phyloP scores from a whole-genome alignment of 2,113 vertebrate species.

The Mystacornis crossleyi region DNA sequence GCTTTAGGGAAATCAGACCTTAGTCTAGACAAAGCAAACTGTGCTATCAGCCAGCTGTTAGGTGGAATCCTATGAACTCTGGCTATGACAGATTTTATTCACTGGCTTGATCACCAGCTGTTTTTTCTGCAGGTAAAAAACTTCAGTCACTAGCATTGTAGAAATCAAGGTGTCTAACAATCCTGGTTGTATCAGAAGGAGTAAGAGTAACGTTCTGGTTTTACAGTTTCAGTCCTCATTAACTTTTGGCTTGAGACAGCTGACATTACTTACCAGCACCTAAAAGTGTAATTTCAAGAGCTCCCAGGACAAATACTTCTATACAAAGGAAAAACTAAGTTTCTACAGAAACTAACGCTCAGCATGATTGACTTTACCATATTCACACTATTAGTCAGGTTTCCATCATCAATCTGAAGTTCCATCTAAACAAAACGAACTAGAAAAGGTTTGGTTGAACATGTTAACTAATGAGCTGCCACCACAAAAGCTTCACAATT shows the following conservation, averaged over 20 bases:
- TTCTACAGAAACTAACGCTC: background rate
- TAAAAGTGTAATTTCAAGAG: background rate
- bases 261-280: constrained; percentile 42
- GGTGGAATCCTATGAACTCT: background rate
- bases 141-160: background rate
- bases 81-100: background rate
- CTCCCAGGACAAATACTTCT: background rate
- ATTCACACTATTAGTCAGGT: background rate
- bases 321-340: background rate
- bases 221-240: background rate
- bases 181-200: background rate
- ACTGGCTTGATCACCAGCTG: background rate
- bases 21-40: constrained; percentile 26
- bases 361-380: background rate
- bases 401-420: background rate
- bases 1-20: background rate
- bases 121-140: background rate
- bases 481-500: background rate
- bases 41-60: background rate
- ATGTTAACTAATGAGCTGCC: background rate
- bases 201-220: background rate
- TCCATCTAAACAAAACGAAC: background rate
- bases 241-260: background rate
- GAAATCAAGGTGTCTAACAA: background rate
- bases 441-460: background rate